Base-by-base conservation (phyloP, 2,888 invertebrate genomes). In the Lutraria lutraria region DNA sequence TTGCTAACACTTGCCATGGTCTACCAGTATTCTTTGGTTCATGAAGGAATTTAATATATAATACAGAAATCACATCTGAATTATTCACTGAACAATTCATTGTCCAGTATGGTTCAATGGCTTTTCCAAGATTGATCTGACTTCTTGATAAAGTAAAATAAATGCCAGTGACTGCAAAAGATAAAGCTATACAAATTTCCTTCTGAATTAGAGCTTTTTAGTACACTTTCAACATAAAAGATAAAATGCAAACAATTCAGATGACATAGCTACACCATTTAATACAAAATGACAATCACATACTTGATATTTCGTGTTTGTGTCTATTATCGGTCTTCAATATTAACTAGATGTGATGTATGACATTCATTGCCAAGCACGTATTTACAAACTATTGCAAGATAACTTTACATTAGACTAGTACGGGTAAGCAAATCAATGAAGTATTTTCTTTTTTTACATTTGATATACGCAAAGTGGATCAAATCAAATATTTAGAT, bases 111-210 rank as follows among this genome's bases (percentile, higher is more conserved):
- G 21, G 53, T 6, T 21, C n/a, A 29, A 63, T 53, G 13, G 72
- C 13, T 3, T 63, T 68, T n/a, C 53, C 72, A 31, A 76, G 43
- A 0, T 31, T 31, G 34, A 72, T 31, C n/a, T 54, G 52, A 29
- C 53, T 60, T 29, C n/a, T 43, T 2, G 54, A 25, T 15, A 72
- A 43, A 0, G 2, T 29, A 25, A 87, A 34, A 52, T 29, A 6
- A 16, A 63, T 21, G 1, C 83, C 60, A 31, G 83, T 83, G 34
- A 83, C 83, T 83, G 63, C 8, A 63, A 83, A 83, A 16, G n/a
- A 43, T 43, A 43, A 31, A 43, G 34, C 4, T 43, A 4, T 43
- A 8, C 8, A 43, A 43, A 43, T 43, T 43, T 43, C 43, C 8
- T 43, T 43, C 43, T 43, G n/a, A n/a, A n/a, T n/a, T n/a, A n/a